These are phyloP conservation scores for Bovichtus diacanthus DNA, from an alignment of 2,797 vertebrate genomes.

Conservation along the genomic window DNA sequence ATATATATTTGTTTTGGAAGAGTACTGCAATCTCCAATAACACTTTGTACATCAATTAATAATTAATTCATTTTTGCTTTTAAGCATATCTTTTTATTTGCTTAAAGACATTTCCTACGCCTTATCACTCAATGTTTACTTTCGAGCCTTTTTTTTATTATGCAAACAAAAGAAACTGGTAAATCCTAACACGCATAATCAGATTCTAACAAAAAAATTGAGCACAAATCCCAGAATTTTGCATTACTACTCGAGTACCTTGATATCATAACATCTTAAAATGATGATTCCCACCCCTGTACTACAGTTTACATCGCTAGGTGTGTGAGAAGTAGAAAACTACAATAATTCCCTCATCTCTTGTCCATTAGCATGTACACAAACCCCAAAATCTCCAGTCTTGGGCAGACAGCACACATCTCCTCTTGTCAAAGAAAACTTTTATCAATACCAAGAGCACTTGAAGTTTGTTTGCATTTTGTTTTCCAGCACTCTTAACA, in stretches of 20 bases:
- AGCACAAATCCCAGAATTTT: slow-evolving; percentile 36
- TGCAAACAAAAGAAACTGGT: slow-evolving; percentile 12
- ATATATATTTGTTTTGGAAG: background rate
- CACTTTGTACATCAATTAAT: background rate
- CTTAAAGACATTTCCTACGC: background rate
- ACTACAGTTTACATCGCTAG: slow-evolving; percentile 38
- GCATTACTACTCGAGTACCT: background rate
- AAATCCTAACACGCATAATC: background rate
- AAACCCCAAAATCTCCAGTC: slow-evolving; percentile 75
- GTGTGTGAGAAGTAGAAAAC: slow-evolving; percentile 56
- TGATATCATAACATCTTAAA: slow-evolving; percentile 32
- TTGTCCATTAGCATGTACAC: slow-evolving; percentile 79
- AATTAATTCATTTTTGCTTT: background rate
- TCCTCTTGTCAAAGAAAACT: slow-evolving; percentile 88
- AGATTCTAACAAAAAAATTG: slow-evolving; percentile 5
- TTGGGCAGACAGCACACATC: slow-evolving; percentile 79
- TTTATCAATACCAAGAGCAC: slow-evolving; percentile 89
- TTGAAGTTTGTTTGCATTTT: slow-evolving; percentile 93
- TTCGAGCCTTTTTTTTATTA: slow-evolving; percentile 2
- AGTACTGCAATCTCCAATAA: background rate
- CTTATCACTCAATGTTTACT: background rate
- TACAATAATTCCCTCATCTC: slow-evolving; percentile 75
- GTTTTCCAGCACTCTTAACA: slow-evolving; percentile 91
- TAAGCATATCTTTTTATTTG: background rate
- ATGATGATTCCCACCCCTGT: slow-evolving; percentile 47